Base-by-base conservation (phyloP, 1,140 invertebrate species). In the Lethrus apterus region DNA sequence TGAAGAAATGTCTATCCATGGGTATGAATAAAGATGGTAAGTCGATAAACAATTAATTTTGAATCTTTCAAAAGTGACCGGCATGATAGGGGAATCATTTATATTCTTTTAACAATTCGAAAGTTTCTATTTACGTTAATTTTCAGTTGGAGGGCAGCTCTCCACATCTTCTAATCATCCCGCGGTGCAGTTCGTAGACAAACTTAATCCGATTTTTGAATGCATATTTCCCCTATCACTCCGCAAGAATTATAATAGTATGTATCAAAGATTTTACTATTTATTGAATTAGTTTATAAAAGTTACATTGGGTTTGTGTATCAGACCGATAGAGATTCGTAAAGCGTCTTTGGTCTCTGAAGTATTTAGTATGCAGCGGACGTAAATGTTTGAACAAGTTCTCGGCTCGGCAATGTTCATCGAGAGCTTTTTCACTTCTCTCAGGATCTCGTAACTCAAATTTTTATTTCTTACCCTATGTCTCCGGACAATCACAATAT, bases 11-110 rank as follows among this genome's bases (percentile, higher is more conserved):
- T 68, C 76, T 99, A 29, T 80, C 89, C 48, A 97, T 98, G 90
- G 96, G 96, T 44, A 99, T 99, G 96, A 99, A 99, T 68, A 99
- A 98, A 78, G 95, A 99, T 72, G 95, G 95, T 98, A 72, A 85
- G 88, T 78, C 46, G 30, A 19, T 23, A 19, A 21, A 26, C 23
- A 26, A 26, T 26, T 26, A 7, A 7, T 26, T 26, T 26, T 26
- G 5, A n/a, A 26, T 7, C n/a, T 26, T n/a, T n/a, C n/a, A n/a
- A n/a, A n/a, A n/a, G n/a, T n/a, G n/a, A n/a, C n/a, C n/a, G n/a
- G n/a, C n/a, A n/a, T n/a, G n/a, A n/a, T n/a, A n/a, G n/a, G n/a
- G n/a, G n/a, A n/a, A n/a, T n/a, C n/a, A n/a, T n/a, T n/a, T n/a
- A n/a, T n/a, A n/a, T n/a, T n/a, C n/a, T n/a, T n/a, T n/a, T n/a